A percentile compares a stretch with the other conserved stretches of the same genome.
Conservation (phyloP, 1,140 invertebrate genomes). For the Rhyzopertha dominica region DNA sequence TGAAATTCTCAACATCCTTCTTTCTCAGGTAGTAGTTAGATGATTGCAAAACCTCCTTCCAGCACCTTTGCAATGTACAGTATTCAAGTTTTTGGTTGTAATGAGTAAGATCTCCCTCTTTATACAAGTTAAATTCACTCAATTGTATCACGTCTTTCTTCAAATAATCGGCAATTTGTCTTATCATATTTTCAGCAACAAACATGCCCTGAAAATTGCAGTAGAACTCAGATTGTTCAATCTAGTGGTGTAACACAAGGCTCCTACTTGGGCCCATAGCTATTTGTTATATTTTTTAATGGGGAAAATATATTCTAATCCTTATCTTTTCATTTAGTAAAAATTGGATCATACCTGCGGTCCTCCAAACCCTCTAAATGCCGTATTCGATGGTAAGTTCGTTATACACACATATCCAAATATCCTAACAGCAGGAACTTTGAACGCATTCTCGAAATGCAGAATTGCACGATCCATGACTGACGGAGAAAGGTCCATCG, state of each 20-base stretch:
- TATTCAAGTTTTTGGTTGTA: conserved; percentile 70
- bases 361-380: conserved; percentile 84
- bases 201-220: conserved; percentile 73
- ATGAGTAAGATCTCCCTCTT: conserved; percentile 72
- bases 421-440: conserved; percentile 64
- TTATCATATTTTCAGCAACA: conserved; percentile 69
- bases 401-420: conserved; percentile 72
- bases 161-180: conserved; percentile 68
- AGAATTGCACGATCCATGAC: conserved; percentile 78
- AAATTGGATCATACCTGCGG: no score
- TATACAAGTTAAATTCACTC: conserved; percentile 69
- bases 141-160: conserved; percentile 55
- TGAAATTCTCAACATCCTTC: conserved; percentile 62
- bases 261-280: no score
- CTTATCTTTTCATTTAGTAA: neutral
- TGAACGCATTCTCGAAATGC: conserved; percentile 75
- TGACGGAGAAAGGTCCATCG: conserved; percentile 73
- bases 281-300: no score
- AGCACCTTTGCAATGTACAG: conserved; percentile 75
- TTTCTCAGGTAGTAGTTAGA: conserved; percentile 63
- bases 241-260: no score
- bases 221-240: neutral
- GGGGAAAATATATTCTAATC: neutral
- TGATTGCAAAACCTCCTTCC: conserved; percentile 71
- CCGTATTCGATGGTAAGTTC: conserved; percentile 84